Percentiles rank a stretch among this genome's conserved stretches.
These are phyloP conservation scores for Desmophyllum pertusum DNA, from an alignment of 92 coral and sea anemone species.

Conservation along the genomic window DNA sequence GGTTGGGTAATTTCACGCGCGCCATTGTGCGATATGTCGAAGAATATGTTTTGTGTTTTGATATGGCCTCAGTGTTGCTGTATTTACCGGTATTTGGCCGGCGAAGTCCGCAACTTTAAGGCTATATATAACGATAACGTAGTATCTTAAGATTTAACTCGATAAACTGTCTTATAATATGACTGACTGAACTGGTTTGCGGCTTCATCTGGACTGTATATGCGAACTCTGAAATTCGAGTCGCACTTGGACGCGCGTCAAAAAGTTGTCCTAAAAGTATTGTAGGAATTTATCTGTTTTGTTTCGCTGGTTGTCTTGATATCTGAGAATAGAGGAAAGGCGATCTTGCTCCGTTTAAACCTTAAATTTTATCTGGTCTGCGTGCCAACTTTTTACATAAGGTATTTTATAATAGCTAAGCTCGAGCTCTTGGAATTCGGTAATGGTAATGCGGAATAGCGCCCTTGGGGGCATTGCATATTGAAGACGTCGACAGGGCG, in stretches of 20 bases:
- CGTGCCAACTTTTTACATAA: neutral
- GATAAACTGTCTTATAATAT: neutral
- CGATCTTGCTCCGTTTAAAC: neutral
- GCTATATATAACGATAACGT: no score
- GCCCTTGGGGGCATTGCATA: no score
- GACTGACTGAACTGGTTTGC: neutral
- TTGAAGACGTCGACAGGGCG: no score
- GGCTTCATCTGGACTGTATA: no score
- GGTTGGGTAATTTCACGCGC: conserved; percentile 60
- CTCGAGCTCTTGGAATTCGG: neutral
- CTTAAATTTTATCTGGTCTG: neutral
- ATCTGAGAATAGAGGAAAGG: neutral
- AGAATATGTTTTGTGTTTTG: conserved; percentile 1
- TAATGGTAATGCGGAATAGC: no score
- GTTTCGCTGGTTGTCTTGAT: neutral
- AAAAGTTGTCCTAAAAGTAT: neutral
- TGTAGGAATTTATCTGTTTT: neutral
- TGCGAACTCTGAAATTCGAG: neutral
- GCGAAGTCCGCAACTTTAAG: no score
- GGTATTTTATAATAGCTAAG: neutral
- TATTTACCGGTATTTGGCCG: neutral
- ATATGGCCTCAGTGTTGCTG: neutral
- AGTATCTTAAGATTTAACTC: neutral
- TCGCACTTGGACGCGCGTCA: neutral
- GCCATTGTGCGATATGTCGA: neutral